phyloP scores from a whole-genome alignment of 2,113 vertebrate species.

The Semicossyphus pulcher region DNA sequence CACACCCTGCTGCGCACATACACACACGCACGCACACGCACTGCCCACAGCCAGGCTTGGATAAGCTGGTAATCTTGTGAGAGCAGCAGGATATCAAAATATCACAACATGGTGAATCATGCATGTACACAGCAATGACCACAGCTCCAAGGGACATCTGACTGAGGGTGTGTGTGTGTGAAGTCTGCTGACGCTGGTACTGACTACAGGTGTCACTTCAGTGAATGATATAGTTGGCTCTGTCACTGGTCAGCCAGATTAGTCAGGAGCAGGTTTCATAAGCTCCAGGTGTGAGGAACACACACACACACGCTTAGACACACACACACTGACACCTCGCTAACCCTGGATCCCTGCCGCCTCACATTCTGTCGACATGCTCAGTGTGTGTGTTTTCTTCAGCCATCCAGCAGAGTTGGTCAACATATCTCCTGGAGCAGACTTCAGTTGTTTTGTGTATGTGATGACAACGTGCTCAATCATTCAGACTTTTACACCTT shows the following conservation, averaged over 20 bases:
- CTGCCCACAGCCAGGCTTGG: constrained; percentile 28
- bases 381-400: constrained; percentile 26
- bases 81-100: constrained; percentile 52
- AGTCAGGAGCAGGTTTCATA: constrained; percentile 2
- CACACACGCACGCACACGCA: constrained; percentile 7
- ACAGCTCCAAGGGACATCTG: constrained; percentile 17
- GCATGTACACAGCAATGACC: constrained; percentile 50
- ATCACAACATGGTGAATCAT: constrained; percentile 54
- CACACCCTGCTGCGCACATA: background rate
- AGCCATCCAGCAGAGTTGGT: constrained; percentile 14
- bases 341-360: constrained; percentile 13
- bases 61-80: constrained; percentile 44
- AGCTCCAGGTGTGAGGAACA: constrained; percentile 7
- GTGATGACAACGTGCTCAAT: background rate
- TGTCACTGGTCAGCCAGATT: constrained; percentile 3
- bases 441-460: background rate
- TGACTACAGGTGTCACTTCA: constrained; percentile 14
- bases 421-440: background rate
- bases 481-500: background rate
- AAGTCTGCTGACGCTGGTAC: background rate
- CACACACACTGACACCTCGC: constrained; percentile 1
- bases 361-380: constrained; percentile 9
- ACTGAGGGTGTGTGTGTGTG: constrained; percentile 9
- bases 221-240: constrained; percentile 1
- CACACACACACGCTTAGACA: constrained; percentile 11